Conservation (phyloP, 1,140 invertebrate species). For the Oncopeltus fasciatus region DNA sequence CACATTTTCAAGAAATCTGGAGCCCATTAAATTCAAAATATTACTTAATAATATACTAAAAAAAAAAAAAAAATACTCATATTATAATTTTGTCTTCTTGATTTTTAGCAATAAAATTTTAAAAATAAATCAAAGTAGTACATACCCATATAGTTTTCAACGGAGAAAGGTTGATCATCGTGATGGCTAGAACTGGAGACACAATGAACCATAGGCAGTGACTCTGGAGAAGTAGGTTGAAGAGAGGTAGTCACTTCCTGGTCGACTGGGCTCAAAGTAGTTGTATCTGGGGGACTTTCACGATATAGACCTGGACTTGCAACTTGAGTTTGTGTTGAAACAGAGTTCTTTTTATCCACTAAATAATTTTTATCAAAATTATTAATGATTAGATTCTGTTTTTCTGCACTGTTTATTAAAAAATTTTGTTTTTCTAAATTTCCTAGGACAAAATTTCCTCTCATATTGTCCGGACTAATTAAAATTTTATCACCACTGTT, state of each 20-base stretch:
- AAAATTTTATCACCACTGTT: slow-evolving; percentile 21
- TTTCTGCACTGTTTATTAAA: slow-evolving; percentile 9
- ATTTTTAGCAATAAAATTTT: neutral
- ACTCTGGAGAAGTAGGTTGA: slow-evolving; percentile 22
- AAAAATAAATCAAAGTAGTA: neutral
- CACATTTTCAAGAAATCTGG: too few relatives aligned
- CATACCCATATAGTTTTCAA: slow-evolving; percentile 11
- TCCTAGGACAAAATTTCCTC: slow-evolving; percentile 11
- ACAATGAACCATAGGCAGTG: slow-evolving; percentile 55
- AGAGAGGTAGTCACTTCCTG: slow-evolving; percentile 26
- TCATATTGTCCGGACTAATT: slow-evolving; percentile 11
- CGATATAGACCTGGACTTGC: slow-evolving; percentile 28
- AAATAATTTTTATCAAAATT: slow-evolving; percentile 14
- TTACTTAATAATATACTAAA: too few relatives aligned
- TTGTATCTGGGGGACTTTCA: slow-evolving; percentile 56
- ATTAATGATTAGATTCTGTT: slow-evolving; percentile 18
- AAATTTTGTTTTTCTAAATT: slow-evolving; percentile 13
- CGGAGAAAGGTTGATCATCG: slow-evolving; percentile 13
- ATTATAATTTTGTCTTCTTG: neutral
- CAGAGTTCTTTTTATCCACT: slow-evolving; percentile 35
- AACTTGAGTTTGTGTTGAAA: slow-evolving; percentile 56
- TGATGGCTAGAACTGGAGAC: slow-evolving; percentile 51
- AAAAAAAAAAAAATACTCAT: neutral
- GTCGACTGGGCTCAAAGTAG: slow-evolving; percentile 56
- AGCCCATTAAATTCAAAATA: too few relatives aligned